Conservation (phyloP, 2,888 invertebrate genomes). For the Tridacna gigas region DNA sequence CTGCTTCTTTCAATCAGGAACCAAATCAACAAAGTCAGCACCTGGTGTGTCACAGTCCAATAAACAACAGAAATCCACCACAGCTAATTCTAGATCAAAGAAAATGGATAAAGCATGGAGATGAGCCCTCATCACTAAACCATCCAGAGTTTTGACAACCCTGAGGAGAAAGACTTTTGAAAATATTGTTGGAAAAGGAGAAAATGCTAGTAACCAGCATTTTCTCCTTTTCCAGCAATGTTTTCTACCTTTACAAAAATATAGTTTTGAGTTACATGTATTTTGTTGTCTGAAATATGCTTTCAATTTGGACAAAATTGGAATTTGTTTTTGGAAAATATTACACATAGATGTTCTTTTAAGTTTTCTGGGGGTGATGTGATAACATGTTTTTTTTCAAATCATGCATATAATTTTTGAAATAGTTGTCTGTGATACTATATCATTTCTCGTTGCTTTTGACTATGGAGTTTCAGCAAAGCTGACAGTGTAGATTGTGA, state of each 20-base stretch:
- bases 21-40: constrained; percentile 15
- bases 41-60: background rate
- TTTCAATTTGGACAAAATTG: background rate
- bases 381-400: background rate
- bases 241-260: background rate
- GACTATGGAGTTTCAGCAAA: too few relatives aligned
- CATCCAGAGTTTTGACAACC: too few relatives aligned
- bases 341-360: background rate
- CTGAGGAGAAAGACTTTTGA: background rate
- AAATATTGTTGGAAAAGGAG: background rate
- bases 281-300: too few relatives aligned
- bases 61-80: constrained; percentile 31
- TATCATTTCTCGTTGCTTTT: too few relatives aligned
- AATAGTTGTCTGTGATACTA: too few relatives aligned
- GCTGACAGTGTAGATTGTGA: too few relatives aligned
- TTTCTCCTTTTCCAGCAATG: background rate
- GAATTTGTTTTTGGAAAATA: background rate
- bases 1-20: background rate
- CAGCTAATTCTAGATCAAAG: constrained; percentile 46
- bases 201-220: background rate
- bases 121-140: constrained; percentile 28
- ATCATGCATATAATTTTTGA: too few relatives aligned
- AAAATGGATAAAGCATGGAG: constrained; percentile 70
- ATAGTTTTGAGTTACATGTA: too few relatives aligned
- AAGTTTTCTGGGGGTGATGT: background rate